A percentile compares a stretch with the other conserved stretches of the same genome.
Conservation (phyloP, 2,888 invertebrate genomes). For the Hydraecia micacea region DNA sequence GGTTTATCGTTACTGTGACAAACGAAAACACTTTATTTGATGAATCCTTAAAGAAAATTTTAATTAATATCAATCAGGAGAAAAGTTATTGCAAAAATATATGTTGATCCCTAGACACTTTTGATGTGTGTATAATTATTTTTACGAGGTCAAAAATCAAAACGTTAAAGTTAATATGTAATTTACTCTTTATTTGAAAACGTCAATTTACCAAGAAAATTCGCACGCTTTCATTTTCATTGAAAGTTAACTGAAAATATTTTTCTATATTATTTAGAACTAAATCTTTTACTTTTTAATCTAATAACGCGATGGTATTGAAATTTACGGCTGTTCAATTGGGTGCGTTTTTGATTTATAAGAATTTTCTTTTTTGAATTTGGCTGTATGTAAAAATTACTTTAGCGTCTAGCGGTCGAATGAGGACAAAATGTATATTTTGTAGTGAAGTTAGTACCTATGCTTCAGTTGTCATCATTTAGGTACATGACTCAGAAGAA, state of each 20-base stretch:
- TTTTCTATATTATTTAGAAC: conserved; percentile 36
- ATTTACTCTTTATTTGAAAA: conserved; percentile 25
- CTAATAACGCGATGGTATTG: conserved; percentile 54
- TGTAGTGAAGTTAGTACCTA: neutral
- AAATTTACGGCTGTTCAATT: conserved; percentile 58
- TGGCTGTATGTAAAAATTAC: conserved; percentile 49
- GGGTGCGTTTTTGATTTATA: conserved; percentile 58
- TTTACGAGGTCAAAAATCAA: neutral
- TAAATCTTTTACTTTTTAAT: conserved; percentile 60
- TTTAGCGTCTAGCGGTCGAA: conserved; percentile 52
- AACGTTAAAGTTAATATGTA: neutral
- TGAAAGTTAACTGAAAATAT: conserved; percentile 23
- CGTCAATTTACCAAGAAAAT: conserved; percentile 16
- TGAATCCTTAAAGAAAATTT: too few species aligned
- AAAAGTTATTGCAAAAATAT: too few species aligned
- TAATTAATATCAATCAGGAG: too few species aligned
- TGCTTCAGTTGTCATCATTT: conserved; percentile 30
- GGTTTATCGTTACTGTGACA: too few species aligned
- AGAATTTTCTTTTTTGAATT: conserved; percentile 46
- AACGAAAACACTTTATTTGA: too few species aligned
- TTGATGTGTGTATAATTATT: too few species aligned
- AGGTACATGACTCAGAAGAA: neutral
- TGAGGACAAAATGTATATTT: conserved; percentile 33
- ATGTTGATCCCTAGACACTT: too few species aligned
- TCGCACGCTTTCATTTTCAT: conserved; percentile 18